A percentile compares a stretch with the other conserved stretches of the same genome.
Conservation (phyloP, 2,888 invertebrate species). For the Hemaris fuciformis region DNA sequence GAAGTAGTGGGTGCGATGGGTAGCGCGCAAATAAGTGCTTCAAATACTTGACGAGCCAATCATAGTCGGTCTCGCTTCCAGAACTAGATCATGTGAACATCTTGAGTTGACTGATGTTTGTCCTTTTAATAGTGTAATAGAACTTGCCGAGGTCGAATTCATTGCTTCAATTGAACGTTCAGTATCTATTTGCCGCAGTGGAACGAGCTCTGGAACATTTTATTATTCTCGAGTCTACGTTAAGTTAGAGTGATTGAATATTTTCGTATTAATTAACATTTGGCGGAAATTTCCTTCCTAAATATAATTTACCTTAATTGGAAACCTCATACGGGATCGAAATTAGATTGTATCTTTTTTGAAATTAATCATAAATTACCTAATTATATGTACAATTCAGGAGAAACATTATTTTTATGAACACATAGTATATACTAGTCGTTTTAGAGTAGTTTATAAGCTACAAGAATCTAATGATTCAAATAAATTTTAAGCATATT, state of each 20-base stretch:
- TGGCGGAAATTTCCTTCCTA: background rate
- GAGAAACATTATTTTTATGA: too few relatives aligned
- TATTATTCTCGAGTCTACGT: conserved; percentile 3
- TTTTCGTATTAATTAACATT: background rate
- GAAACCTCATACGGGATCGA: background rate
- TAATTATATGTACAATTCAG: too few relatives aligned
- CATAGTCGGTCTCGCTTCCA: background rate
- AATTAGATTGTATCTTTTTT: background rate
- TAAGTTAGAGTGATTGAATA: background rate
- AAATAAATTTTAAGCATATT: too few relatives aligned
- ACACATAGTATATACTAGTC: too few relatives aligned
- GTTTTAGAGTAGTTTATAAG: too few relatives aligned
- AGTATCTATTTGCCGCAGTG: conserved; percentile 39
- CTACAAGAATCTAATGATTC: too few relatives aligned
- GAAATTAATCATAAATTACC: background rate
- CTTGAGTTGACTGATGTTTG: conserved; percentile 9
- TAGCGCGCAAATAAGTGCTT: background rate
- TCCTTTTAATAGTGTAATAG: conserved; percentile 8
- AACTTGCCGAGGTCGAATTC: conserved; percentile 59
- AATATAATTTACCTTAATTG: background rate
- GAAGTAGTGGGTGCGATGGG: background rate
- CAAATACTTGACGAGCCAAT: background rate
- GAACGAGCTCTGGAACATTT: conserved; percentile 25
- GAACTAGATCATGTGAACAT: conserved; percentile 2
- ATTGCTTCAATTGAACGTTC: conserved; percentile 66